phyloP scores from a whole-genome alignment of 2,113 vertebrate species.

The Pagrus major region DNA sequence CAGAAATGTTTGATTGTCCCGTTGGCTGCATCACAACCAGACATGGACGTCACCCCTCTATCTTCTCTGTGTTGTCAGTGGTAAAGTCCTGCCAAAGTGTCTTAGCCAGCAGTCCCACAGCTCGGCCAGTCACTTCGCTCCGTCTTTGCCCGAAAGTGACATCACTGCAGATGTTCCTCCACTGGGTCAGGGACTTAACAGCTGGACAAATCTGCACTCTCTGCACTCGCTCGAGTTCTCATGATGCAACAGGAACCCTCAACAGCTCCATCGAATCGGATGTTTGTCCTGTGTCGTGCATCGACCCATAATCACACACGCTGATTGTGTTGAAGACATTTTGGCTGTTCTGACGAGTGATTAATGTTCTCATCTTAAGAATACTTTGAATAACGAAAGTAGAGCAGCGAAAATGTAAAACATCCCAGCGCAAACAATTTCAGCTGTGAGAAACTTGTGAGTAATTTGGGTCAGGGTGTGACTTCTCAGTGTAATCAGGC shows the following conservation, averaged over 20 bases:
- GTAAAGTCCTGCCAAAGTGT: slow-evolving; percentile 24
- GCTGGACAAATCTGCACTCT: slow-evolving; percentile 39
- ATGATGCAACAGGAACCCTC: slow-evolving; percentile 21
- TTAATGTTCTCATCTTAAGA: neutral
- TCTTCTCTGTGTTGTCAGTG: slow-evolving; percentile 19
- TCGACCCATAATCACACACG: neutral
- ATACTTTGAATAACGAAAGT: neutral
- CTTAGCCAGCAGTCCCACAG: slow-evolving; percentile 32
- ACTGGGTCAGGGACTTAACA: slow-evolving; percentile 43
- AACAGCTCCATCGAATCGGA: neutral
- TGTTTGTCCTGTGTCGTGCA: neutral
- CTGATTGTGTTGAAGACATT: neutral
- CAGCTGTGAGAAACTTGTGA: slow-evolving; percentile 41
- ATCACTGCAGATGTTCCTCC: slow-evolving; percentile 73
- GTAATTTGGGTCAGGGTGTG: slow-evolving; percentile 48
- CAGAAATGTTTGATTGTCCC: neutral
- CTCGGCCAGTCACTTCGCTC: slow-evolving; percentile 21
- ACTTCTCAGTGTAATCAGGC: slow-evolving; percentile 37
- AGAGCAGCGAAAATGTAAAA: slow-evolving; percentile 8
- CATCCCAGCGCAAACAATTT: neutral
- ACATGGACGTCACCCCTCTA: neutral
- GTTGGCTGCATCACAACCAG: neutral
- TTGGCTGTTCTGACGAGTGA: neutral
- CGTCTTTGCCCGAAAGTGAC: slow-evolving; percentile 49
- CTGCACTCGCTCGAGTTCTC: slow-evolving; percentile 32